A percentile compares a stretch with the other conserved stretches of the same genome.
Conservation (phyloP, 2,888 invertebrate genomes). For the Dryomyza anilis region DNA sequence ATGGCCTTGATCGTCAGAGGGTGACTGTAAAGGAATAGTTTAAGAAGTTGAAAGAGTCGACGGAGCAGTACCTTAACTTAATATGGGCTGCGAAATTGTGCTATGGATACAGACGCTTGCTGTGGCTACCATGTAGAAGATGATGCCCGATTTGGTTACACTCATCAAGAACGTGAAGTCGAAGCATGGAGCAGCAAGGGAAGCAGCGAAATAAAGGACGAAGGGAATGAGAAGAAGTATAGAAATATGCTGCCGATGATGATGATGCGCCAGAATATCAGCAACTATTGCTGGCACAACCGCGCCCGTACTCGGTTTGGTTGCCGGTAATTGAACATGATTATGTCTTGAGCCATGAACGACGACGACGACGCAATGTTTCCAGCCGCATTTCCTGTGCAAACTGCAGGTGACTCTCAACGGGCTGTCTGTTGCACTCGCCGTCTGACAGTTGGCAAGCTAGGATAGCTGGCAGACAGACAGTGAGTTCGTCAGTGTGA, state of each 20-base stretch:
- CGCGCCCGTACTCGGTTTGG: constrained; percentile 17
- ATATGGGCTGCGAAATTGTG: constrained; percentile 6
- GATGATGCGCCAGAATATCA: too few species aligned
- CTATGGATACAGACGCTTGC: background rate
- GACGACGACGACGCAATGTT: background rate
- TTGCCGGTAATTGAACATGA: constrained; percentile 58
- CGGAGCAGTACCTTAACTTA: background rate
- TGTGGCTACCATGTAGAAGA: background rate
- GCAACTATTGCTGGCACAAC: background rate
- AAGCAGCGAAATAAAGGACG: too few species aligned
- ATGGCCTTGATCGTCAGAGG: constrained; percentile 56
- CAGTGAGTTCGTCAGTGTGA: background rate
- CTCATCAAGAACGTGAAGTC: too few species aligned
- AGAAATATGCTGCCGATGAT: too few species aligned
- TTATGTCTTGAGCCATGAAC: constrained; percentile 42
- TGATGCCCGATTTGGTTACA: background rate
- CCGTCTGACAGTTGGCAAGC: background rate
- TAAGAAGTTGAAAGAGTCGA: too few species aligned
- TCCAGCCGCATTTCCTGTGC: background rate
- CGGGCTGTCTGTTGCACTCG: background rate
- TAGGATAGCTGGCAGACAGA: background rate
- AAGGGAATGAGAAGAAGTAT: too few species aligned
- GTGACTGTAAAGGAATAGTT: background rate
- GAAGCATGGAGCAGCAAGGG: too few species aligned
- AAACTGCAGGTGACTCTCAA: background rate